These are phyloP conservation scores for Mycteria americana DNA, from an alignment of 2,797 vertebrate species.

Conservation along the genomic window DNA sequence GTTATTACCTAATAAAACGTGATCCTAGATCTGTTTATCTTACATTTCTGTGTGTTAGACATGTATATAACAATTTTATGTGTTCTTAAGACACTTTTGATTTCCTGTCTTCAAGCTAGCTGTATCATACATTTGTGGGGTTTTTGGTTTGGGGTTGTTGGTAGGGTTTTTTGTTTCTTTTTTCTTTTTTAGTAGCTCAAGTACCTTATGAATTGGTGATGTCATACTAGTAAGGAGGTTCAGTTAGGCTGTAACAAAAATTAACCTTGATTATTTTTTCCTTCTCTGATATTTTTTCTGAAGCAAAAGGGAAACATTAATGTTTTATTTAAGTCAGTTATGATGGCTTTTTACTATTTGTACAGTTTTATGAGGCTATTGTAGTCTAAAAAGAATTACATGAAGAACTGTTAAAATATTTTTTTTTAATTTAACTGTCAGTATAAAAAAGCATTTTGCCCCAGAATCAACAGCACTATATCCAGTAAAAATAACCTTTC, in stretches of 20 bases:
- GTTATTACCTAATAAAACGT: background rate
- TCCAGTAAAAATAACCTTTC: background rate
- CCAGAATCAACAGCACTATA: background rate
- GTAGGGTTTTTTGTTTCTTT: background rate
- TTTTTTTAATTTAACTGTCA: background rate
- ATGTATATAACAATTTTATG: background rate
- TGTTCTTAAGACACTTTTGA: background rate
- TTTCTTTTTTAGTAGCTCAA: background rate
- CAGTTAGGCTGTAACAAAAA: background rate
- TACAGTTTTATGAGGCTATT: background rate
- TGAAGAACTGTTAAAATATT: background rate
- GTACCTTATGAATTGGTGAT: background rate
- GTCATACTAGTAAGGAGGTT: background rate
- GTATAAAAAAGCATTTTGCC: background rate
- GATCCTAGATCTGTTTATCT: background rate
- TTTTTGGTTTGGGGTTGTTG: background rate
- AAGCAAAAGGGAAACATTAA: background rate
- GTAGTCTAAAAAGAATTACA: background rate
- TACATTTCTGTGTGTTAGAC: background rate
- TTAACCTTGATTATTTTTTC: background rate
- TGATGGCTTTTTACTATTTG: background rate
- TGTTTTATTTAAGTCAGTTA: background rate
- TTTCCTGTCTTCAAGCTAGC: background rate
- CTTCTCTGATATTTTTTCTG: background rate
- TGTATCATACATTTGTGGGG: background rate